phyloP scores from a whole-genome alignment of 2,113 vertebrate species.

The Petrocephalus zakoni region DNA sequence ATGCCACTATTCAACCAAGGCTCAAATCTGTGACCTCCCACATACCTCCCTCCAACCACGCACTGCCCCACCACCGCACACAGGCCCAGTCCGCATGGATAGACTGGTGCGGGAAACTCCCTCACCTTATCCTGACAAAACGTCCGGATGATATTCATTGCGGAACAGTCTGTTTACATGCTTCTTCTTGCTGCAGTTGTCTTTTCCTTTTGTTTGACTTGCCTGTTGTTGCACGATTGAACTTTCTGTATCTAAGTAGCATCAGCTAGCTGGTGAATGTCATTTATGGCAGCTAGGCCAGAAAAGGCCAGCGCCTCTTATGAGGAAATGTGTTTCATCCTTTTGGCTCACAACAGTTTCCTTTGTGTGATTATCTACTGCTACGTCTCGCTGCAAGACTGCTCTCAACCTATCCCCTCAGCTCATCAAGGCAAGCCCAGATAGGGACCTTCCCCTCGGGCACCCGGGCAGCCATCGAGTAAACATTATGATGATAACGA shows the following conservation, averaged over 20 bases:
- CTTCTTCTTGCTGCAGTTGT: not conserved
- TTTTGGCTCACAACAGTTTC: not conserved
- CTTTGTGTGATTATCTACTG: slow-evolving; percentile 1
- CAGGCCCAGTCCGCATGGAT: not conserved
- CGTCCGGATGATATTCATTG: not conserved
- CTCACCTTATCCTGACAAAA: not conserved
- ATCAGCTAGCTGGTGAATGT: not conserved
- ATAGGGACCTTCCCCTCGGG: not conserved
- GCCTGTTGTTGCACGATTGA: not conserved
- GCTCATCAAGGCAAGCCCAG: not conserved
- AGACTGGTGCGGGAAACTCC: not conserved
- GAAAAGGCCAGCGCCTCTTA: not conserved
- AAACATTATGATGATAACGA: not conserved
- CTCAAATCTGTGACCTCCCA: no score
- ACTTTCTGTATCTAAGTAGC: not conserved
- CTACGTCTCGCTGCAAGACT: not conserved
- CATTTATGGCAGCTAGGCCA: not conserved
- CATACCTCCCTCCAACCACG: no score
- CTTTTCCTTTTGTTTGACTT: not conserved
- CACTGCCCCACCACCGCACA: no score
- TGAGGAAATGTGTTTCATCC: not conserved
- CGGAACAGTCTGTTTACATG: not conserved
- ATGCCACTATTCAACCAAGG: not conserved
- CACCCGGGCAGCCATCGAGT: not conserved
- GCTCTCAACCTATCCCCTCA: not conserved